These are phyloP conservation scores for Gnathonemus longibarbis DNA, from an alignment of 2,113 vertebrate species.

Conservation along the genomic window DNA sequence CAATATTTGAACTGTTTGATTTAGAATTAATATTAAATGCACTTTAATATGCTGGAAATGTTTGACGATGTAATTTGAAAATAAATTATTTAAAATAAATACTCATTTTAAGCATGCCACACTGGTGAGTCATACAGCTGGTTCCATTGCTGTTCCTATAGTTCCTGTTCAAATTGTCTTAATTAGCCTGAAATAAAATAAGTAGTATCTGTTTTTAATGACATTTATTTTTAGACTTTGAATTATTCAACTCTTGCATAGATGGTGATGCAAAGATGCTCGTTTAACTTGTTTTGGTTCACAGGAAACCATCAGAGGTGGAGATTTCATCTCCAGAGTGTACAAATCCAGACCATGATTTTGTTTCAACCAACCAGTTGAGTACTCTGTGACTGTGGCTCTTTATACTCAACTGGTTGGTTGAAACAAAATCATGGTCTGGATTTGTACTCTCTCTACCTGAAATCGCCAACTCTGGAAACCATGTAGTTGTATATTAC, in stretches of 20 bases:
- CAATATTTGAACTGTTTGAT: not conserved
- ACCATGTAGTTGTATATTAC: not conserved
- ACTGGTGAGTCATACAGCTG: not conserved
- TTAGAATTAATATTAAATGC: slow-evolving; percentile 10
- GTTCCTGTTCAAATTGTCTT: not conserved
- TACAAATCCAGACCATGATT: too few species aligned
- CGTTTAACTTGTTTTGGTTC: not conserved
- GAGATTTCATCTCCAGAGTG: too few species aligned
- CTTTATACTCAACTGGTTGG: too few species aligned
- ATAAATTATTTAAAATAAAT: slow-evolving; percentile 8
- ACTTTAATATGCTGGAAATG: slow-evolving; percentile 12
- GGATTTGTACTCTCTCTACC: too few species aligned
- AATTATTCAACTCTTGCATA: not conserved
- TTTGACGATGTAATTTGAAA: not conserved
- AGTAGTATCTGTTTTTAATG: not conserved
- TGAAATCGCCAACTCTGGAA: too few species aligned
- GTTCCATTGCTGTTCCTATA: not conserved
- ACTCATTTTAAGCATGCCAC: not conserved
- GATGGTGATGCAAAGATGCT: not conserved
- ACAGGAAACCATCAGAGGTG: not conserved
- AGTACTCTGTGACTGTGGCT: too few species aligned
- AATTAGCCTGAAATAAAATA: not conserved
- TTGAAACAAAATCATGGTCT: too few species aligned
- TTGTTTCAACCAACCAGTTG: too few species aligned
- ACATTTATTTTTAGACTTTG: not conserved